Conservation (phyloP, 2,113 vertebrate species). For the Atlantisia rogersi region DNA sequence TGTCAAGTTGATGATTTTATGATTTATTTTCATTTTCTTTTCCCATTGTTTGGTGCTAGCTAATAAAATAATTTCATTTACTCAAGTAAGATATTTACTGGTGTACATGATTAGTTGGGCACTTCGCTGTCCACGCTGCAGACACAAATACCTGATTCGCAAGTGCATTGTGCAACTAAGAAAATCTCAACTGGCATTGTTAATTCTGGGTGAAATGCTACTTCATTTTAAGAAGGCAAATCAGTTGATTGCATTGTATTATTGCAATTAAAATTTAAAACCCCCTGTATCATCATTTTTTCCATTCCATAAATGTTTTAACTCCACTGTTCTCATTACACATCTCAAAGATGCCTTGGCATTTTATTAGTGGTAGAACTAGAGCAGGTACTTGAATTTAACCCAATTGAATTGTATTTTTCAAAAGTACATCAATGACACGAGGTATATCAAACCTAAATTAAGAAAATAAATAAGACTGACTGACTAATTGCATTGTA, state of each 20-base stretch:
- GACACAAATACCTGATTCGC: not conserved
- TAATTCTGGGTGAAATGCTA: not conserved
- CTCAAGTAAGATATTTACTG: not conserved
- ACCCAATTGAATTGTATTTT: not conserved
- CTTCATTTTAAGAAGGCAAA: not conserved
- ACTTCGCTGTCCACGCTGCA: not conserved
- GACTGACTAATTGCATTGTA: not conserved
- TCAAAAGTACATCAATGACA: not conserved
- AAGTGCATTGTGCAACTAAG: not conserved
- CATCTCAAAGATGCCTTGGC: not conserved
- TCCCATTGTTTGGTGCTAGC: not conserved
- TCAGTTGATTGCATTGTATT: not conserved
- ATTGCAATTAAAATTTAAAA: not conserved
- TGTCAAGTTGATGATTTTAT: not conserved
- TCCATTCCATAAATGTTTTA: not conserved
- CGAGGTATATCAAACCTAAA: not conserved
- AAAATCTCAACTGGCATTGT: not conserved
- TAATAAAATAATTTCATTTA: not conserved
- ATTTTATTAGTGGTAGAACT: not conserved
- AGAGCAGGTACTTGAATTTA: not conserved
- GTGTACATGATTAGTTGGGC: not conserved
- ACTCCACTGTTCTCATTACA: not conserved
- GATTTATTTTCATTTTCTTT: not conserved
- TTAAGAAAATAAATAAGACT: not conserved
- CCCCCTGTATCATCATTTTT: not conserved